These are phyloP conservation scores for Luffia ferchaultella DNA, from an alignment of 2,888 invertebrate species.

Conservation along the genomic window DNA sequence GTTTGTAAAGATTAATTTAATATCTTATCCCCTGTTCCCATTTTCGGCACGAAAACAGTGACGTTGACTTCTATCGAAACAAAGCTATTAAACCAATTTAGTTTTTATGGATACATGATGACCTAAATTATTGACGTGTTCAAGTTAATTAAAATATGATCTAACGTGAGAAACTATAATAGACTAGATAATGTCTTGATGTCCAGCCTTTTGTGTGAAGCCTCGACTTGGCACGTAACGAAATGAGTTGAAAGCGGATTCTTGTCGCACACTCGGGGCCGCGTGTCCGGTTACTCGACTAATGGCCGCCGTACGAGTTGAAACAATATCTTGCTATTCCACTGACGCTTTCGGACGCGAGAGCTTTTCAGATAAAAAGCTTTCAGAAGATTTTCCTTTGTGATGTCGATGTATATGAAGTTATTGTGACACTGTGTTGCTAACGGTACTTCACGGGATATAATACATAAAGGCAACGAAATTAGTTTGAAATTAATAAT, in stretches of 20 bases:
- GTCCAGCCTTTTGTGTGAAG: neutral
- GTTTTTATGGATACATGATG: too few species aligned
- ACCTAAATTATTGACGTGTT: too few species aligned
- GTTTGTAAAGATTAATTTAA: too few species aligned
- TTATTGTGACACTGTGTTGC: neutral
- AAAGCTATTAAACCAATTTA: too few species aligned
- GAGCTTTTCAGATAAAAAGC: neutral
- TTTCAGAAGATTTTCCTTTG: neutral
- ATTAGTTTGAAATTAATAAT: too few species aligned
- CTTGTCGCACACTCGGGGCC: conserved; percentile 14
- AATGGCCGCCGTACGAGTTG: neutral
- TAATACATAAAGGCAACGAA: too few species aligned
- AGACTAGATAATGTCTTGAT: neutral
- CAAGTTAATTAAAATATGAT: too few species aligned
- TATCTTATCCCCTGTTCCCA: too few species aligned
- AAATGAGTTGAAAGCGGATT: conserved; percentile 17
- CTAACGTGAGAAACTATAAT: too few species aligned
- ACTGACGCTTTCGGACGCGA: neutral
- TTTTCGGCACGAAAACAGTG: too few species aligned
- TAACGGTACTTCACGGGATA: too few species aligned
- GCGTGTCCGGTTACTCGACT: conserved; percentile 6
- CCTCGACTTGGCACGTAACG: neutral
- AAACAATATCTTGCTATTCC: neutral
- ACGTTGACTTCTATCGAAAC: too few species aligned
- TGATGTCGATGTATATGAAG: neutral